phyloP scores from a whole-genome alignment of 2,113 vertebrate species.

The Nerophis ophidion region DNA sequence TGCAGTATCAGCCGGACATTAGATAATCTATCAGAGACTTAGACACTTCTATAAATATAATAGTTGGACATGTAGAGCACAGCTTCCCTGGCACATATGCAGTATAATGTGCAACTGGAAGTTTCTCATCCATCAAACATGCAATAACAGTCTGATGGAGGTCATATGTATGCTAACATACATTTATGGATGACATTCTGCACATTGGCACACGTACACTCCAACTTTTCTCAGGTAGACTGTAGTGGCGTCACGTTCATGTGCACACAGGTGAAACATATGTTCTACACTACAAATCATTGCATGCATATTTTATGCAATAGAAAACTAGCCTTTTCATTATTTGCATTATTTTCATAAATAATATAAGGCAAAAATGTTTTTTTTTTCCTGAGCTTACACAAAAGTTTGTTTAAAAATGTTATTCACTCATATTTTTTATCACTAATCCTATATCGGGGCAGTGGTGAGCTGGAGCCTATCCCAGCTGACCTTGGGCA shows the following conservation, averaged over 20 bases:
- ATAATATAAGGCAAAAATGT: too few species aligned
- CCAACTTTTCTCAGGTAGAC: background rate
- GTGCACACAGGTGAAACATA: background rate
- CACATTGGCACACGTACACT: background rate
- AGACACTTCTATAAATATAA: conserved; percentile 4
- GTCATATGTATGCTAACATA: background rate
- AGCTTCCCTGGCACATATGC: background rate
- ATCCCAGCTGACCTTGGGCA: too few species aligned
- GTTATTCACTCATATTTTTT: too few species aligned
- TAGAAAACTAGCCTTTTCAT: too few species aligned
- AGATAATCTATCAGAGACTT: background rate
- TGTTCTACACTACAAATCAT: background rate
- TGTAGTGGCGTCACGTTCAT: background rate
- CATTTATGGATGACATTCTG: background rate
- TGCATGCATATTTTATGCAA: too few species aligned
- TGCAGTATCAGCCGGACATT: background rate
- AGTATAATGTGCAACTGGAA: background rate
- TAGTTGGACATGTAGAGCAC: background rate
- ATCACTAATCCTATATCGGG: too few species aligned
- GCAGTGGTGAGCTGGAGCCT: too few species aligned
- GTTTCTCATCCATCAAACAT: background rate
- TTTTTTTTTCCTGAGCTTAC: too few species aligned
- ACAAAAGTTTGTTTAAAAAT: too few species aligned
- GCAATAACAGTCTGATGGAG: background rate
- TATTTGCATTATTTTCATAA: too few species aligned